phyloP scores from a whole-genome alignment of 2,113 vertebrate genomes.

The Falcunculus frontatus region DNA sequence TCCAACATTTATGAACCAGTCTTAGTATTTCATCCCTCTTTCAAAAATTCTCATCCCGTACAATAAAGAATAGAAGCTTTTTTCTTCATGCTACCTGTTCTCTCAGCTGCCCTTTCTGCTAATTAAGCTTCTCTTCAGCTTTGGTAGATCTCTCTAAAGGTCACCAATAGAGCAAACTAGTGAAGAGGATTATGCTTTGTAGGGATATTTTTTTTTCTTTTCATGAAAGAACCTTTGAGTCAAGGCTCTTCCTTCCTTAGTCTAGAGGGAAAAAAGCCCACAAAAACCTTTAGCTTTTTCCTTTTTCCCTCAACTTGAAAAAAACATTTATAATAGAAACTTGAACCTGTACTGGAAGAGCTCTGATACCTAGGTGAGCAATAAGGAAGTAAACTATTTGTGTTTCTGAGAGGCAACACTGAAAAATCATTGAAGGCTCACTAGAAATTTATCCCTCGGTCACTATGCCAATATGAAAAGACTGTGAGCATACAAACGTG shows the following conservation, averaged over 20 bases:
- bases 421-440: neutral
- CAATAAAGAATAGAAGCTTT: constrained; percentile 33
- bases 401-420: neutral
- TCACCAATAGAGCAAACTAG: constrained; percentile 55
- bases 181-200: constrained; percentile 46
- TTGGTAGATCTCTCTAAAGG: constrained; percentile 68
- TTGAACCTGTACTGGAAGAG: neutral
- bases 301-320: neutral
- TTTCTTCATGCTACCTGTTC: constrained; percentile 22
- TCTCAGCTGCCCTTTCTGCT: constrained; percentile 66
- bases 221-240: neutral
- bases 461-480: neutral
- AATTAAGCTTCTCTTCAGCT: constrained; percentile 65
- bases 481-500: neutral
- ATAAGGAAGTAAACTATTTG: neutral
- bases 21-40: constrained; percentile 4
- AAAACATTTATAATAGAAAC: neutral
- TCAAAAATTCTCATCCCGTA: constrained; percentile 56
- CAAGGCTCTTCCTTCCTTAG: neutral
- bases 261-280: neutral
- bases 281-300: neutral
- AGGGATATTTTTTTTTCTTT: neutral
- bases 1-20: constrained; percentile 1
- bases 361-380: neutral
- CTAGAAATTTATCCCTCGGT: neutral